Percentiles rank a stretch among this genome's conserved stretches.
phyloP scores from a whole-genome alignment of 1,140 invertebrate species.

The Tribolium madens region DNA sequence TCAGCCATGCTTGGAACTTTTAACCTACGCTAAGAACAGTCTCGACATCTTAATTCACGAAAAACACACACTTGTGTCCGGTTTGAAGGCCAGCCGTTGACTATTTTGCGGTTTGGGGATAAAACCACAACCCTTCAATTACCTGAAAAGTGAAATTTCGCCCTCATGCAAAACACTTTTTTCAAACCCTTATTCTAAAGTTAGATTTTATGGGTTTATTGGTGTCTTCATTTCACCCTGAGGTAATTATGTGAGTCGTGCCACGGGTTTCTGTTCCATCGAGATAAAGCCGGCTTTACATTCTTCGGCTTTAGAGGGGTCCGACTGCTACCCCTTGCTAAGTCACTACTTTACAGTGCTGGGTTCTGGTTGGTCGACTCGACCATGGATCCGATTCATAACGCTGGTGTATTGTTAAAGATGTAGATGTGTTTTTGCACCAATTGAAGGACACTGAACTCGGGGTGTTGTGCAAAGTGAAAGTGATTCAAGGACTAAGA shows the following conservation, averaged over 20 bases:
- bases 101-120: conserved; percentile 56
- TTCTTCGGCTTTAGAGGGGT: conserved; percentile 52
- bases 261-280: conserved; percentile 4
- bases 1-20: conserved; percentile 37
- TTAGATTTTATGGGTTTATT: conserved; percentile 59
- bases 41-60: conserved; percentile 51
- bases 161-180: conserved; percentile 52
- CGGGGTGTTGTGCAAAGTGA: conserved; percentile 48
- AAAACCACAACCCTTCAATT: conserved; percentile 56
- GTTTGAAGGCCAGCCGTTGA: neutral
- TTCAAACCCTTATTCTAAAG: conserved; percentile 46
- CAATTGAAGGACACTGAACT: conserved; percentile 56
- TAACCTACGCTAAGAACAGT: conserved; percentile 2
- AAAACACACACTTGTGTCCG: conserved; percentile 33
- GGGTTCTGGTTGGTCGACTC: conserved; percentile 58
- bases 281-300: conserved; percentile 37
- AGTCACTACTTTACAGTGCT: conserved; percentile 54
- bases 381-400: conserved; percentile 55
- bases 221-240: conserved; percentile 55
- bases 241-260: conserved; percentile 47
- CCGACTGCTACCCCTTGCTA: conserved; percentile 50
- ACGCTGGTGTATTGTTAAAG: conserved; percentile 48
- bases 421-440: conserved; percentile 49
- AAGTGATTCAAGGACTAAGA: conserved; percentile 43
- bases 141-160: conserved; percentile 62